Evolutionary conservation across 2,888 invertebrate genomes (phyloP).

Genomic region (Lepetodrilus schrolli): DNA sequence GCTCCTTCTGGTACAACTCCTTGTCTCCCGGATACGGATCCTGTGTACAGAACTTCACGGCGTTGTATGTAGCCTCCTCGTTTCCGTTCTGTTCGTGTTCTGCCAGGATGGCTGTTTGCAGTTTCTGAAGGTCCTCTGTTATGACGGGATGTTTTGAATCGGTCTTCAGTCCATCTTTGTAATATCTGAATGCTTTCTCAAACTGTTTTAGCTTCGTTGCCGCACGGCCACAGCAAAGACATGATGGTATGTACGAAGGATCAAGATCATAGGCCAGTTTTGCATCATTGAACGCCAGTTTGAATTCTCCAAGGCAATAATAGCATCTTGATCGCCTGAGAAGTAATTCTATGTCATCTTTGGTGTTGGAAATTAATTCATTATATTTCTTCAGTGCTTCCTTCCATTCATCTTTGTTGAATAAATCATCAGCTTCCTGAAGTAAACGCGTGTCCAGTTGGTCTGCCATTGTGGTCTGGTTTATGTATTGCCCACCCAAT

Average conservation of each 20-base stretch:
- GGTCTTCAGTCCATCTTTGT: slow-evolving; percentile 55
- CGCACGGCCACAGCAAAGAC: slow-evolving; percentile 51
- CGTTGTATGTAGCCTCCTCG: slow-evolving; percentile 57
- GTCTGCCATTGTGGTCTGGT: slow-evolving; percentile 6
- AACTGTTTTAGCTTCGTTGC: slow-evolving; percentile 48
- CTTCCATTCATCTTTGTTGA: background rate
- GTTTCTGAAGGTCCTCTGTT: slow-evolving; percentile 48
- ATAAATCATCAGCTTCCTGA: background rate
- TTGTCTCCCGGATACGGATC: slow-evolving; percentile 67
- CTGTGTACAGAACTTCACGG: slow-evolving; percentile 60
- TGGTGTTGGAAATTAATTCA: slow-evolving; percentile 1
- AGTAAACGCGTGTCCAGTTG: background rate
- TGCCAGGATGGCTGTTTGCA: slow-evolving; percentile 56
- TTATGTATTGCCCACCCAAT: too few relatives aligned
- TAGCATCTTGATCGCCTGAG: slow-evolving; percentile 38
- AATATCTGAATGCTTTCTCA: slow-evolving; percentile 57
- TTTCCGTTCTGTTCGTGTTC: slow-evolving; percentile 42
- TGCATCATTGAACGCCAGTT: slow-evolving; percentile 49
- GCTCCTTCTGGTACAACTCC: slow-evolving; percentile 54
- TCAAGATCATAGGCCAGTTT: slow-evolving; percentile 47
- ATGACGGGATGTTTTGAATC: slow-evolving; percentile 54
- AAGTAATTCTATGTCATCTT: slow-evolving; percentile 9
- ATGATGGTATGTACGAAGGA: slow-evolving; percentile 35
- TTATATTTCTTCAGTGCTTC: slow-evolving; percentile 25
- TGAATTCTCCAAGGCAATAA: slow-evolving; percentile 39